phyloP scores from a whole-genome alignment of 2,797 vertebrate species.

The Heliangelus exortis region DNA sequence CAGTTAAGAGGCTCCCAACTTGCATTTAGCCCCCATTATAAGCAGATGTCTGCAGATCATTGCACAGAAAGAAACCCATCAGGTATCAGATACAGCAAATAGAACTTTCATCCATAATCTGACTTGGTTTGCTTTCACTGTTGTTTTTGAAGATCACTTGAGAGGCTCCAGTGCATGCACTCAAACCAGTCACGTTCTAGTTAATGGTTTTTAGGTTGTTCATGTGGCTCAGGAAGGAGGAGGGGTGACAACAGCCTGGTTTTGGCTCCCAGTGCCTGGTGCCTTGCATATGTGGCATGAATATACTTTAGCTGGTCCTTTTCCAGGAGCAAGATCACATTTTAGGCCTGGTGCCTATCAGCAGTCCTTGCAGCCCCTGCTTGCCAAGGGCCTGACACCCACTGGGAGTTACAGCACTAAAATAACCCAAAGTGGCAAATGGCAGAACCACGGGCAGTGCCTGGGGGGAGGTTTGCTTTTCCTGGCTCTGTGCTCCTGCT shows the following conservation, averaged over 20 bases:
- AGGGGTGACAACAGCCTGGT: neutral
- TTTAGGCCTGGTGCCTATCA: neutral
- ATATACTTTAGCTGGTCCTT: neutral
- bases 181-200: neutral
- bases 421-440: neutral
- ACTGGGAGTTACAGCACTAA: neutral
- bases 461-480: neutral
- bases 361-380: neutral
- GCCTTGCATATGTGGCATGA: neutral
- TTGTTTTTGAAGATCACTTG: neutral
- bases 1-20: neutral
- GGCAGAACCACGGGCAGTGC: accelerated
- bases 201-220: neutral
- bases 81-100: neutral
- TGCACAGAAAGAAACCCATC: neutral
- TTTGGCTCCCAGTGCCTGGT: neutral
- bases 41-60: neutral
- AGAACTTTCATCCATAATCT: neutral
- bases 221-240: neutral
- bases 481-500: neutral
- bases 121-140: neutral
- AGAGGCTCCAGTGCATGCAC: neutral
- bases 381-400: neutral
- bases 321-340: neutral
- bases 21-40: neutral